Evolutionary conservation across 2,113 vertebrate genomes (phyloP), one percentile per base, ranked within the genome.

Genomic region (Conger conger): DNA sequence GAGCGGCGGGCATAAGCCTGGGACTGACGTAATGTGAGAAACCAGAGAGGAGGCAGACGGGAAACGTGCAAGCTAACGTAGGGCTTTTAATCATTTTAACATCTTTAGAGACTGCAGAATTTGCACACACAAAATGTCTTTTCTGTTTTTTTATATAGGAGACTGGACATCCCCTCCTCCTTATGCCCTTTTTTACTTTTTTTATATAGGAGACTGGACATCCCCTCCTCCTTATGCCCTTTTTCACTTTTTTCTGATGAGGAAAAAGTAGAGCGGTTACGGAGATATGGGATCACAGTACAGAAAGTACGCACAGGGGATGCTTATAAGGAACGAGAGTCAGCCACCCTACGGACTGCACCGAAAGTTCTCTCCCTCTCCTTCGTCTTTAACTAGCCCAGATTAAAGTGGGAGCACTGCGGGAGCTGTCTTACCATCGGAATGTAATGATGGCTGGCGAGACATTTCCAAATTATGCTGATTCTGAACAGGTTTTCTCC

Each of bases 1-100:
- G 85, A 89, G 88, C 87, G 86, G 91, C 76, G 83, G 83, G 90
- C 83, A 90, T 87, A 89, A 92, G 90, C 90, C 88, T 86, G 87
- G 82, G 86, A 2, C 87, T 90, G 88, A 90, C 77, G 80, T 87
- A 91, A 87, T 54, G 23, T 50, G 89, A 86, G 90, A 89, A 85
- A 35, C 88, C 82, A 81, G 80, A 84, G 37, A 88, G 83, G 76
- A 38, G 78, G 79, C 68, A 82, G 82, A 89, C 53, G 83, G 40
- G 85, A 79, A 80, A 6, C 35, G 79, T 86, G 18, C 42, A 35
- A 7, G 76, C 18, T 17, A 83, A 50, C 53, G 42, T 16, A 16
- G 68, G 54, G 30, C 3, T 54, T 35, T 63, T 33, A 18, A 50
- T 50, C 17, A 38, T 81, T 33, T 57, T 79, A 84, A 77, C 33